Conservation (phyloP, 1,140 invertebrate genomes). For the Platyscapa corneri region DNA sequence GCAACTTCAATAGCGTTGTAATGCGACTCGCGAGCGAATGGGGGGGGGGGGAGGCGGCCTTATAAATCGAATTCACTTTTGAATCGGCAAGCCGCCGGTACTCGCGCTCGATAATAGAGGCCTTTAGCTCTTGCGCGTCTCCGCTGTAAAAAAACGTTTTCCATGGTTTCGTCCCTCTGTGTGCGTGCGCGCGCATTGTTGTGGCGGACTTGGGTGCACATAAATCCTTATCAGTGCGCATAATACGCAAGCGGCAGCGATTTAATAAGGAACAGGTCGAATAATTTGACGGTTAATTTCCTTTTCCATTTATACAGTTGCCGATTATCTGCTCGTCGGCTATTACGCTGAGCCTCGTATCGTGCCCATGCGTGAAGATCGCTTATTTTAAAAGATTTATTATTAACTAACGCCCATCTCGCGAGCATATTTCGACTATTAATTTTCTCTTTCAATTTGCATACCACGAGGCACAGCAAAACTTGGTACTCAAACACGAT, state of each 20-base stretch:
- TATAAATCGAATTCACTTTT: too few species aligned
- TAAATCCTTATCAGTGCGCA: not conserved
- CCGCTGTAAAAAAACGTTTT: not conserved
- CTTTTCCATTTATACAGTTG: not conserved
- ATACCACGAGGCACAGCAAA: too few species aligned
- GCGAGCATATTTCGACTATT: not conserved
- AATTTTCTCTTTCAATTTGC: too few species aligned
- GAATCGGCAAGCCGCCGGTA: too few species aligned
- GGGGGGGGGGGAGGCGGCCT: too few species aligned
- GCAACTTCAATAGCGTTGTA: too few species aligned
- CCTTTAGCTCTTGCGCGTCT: too few species aligned
- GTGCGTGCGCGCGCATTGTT: too few species aligned
- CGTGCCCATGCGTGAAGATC: not conserved
- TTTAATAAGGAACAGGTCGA: not conserved
- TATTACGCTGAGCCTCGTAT: too few species aligned
- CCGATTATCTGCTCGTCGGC: not conserved
- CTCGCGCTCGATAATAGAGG: too few species aligned
- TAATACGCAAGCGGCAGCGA: not conserved
- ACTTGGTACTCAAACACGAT: too few species aligned
- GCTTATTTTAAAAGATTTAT: not conserved
- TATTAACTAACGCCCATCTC: not conserved
- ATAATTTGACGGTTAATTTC: constrained; percentile 11
- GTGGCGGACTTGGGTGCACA: not conserved
- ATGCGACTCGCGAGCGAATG: too few species aligned
- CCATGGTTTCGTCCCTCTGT: not conserved